Evolutionary conservation across 1,140 invertebrate genomes (phyloP).

Genomic region (Coenobita brevimanus): DNA sequence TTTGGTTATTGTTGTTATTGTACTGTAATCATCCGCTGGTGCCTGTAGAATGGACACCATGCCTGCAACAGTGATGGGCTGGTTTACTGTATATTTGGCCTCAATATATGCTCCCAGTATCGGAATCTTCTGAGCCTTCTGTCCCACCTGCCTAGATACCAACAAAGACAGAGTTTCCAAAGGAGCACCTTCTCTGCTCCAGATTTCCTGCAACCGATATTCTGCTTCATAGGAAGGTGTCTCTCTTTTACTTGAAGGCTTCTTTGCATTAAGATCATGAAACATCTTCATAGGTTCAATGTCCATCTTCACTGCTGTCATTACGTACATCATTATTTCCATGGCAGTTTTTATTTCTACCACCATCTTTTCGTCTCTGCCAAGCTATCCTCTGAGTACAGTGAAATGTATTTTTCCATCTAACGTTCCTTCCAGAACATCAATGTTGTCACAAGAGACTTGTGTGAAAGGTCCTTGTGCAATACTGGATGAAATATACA

Average conservation of each 20-base stretch:
- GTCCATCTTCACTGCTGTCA: no score
- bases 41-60: constrained; percentile 30
- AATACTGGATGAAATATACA: background rate
- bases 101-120: constrained; percentile 3
- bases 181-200: background rate
- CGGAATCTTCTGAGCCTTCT: background rate
- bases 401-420: constrained; percentile 29
- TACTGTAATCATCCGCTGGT: constrained; percentile 7
- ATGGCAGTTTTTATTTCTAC: background rate
- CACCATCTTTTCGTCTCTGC: background rate
- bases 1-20: constrained; percentile 29
- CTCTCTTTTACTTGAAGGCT: background rate
- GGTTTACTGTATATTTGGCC: background rate
- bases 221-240: background rate
- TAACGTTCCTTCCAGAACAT: background rate
- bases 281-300: background rate
- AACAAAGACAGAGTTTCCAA: background rate
- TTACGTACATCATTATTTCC: no score
- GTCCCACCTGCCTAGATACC: background rate
- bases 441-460: constrained; percentile 19
- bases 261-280: constrained; percentile 12
- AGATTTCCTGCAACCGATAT: background rate
- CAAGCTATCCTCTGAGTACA: constrained; percentile 7
- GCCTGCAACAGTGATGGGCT: background rate
- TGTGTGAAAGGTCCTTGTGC: background rate